Evolutionary conservation across 2,113 vertebrate species (phyloP), one percentile per base, ranked within the genome.

Genomic region (Calyptommatus sinebrachiatus): DNA sequence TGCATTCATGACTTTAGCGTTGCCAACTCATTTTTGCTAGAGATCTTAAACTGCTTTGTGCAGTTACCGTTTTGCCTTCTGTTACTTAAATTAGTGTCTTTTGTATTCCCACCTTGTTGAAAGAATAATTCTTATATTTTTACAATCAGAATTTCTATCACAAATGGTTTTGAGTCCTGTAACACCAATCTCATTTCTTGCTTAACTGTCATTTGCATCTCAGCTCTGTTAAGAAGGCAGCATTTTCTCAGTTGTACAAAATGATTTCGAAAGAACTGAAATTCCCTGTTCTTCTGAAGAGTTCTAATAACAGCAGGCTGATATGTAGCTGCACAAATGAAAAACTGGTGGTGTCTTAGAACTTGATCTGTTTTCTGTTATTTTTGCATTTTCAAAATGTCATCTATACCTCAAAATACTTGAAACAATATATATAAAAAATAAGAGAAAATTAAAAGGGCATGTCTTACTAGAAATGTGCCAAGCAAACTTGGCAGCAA

Each of bases 341-440:
- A 84, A 87, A 91, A 65, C 60, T 0, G 76, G 67, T 76, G 77
- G 35, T 4, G 66, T 57, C 21, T 76, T 53, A 74, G 69, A 62
- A 78, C 84, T 74, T 78, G 84, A 71, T 85, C 89, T 82, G 86
- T 31, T 89, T 88, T 81, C 72, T 84, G 76, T 87, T 89, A 71
- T 29, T 91, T 87, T 83, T 76, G 71, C 75, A 72, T 84, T 90
- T 91, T 41, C 63, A 90, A 89, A 85, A 80, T 63, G 73, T 84
- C 45, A 0, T 82, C 87, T 50, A 1, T 63, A 20, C 77, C 76
- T 85, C 79, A 88, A 72, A 82, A 74, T 85, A 80, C 86, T 87
- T 88, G 77, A 61, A 87, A 81, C 67, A 81, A 35, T 69, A 7
- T 8, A 1, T 10, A 41, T 18, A 48, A 76, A 68, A 57, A 29